Conservation (phyloP, 2,888 invertebrate genomes). For the Choristoneura rosaceana region DNA sequence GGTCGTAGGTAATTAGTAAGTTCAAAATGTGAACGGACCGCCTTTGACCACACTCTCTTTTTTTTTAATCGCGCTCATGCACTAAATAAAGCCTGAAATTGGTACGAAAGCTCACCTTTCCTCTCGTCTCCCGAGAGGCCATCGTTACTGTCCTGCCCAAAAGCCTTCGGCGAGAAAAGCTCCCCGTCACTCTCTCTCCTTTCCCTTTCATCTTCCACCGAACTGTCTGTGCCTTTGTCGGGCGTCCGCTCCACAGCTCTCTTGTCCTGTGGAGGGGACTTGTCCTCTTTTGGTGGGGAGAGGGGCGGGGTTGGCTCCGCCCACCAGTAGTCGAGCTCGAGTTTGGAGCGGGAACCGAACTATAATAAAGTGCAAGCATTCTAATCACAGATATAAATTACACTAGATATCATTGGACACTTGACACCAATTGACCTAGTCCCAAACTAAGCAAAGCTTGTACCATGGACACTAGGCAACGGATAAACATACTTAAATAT, state of each 20-base stretch:
- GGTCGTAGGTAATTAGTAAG: too few relatives aligned
- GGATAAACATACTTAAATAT: too few relatives aligned
- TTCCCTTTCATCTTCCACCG: conserved; percentile 66
- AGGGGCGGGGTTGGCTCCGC: conserved; percentile 81
- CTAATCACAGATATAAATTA: too few relatives aligned
- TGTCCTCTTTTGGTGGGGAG: conserved; percentile 54
- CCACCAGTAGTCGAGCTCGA: conserved; percentile 93
- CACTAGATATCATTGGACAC: too few relatives aligned
- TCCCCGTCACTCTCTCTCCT: conserved; percentile 67
- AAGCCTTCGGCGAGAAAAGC: conserved; percentile 75
- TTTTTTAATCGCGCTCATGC: too few relatives aligned
- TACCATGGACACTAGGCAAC: too few relatives aligned
- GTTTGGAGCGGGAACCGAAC: conserved; percentile 90
- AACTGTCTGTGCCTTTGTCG: conserved; percentile 62
- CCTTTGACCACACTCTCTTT: too few relatives aligned
- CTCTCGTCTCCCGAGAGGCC: conserved; percentile 78
- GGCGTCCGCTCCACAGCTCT: conserved; percentile 55
- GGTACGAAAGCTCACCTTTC: conserved; percentile 59
- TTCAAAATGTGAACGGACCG: too few relatives aligned
- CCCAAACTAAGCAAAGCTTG: too few relatives aligned
- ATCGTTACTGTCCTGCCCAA: conserved; percentile 78
- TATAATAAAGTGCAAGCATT: conserved; percentile 50
- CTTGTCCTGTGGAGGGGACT: conserved; percentile 46
- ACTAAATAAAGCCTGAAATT: too few relatives aligned
- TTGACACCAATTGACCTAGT: too few relatives aligned